Evolutionary conservation across 2,113 vertebrate species (phyloP).

Genomic region (Embiotoca jacksoni): DNA sequence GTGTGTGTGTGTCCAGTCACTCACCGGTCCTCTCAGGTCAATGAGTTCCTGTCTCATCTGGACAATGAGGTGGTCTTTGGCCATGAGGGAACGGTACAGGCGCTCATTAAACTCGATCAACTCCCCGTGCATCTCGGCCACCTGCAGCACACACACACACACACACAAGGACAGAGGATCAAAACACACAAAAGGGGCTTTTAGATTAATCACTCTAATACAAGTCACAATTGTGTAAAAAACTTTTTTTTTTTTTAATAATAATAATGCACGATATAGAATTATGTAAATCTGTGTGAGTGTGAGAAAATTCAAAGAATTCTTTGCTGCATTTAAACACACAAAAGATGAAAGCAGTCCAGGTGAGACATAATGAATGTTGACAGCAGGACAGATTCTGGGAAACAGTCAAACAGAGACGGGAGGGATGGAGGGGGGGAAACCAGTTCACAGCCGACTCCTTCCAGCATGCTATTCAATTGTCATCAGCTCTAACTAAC

Average conservation of each 20-base stretch:
- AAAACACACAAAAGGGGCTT: constrained; percentile 26
- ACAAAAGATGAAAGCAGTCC: constrained; percentile 35
- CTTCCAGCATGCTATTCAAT: constrained; percentile 64
- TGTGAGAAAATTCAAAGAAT: background rate
- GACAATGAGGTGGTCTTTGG: constrained; percentile 95
- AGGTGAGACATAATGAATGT: constrained; percentile 45
- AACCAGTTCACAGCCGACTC: constrained; percentile 52
- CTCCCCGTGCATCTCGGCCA: constrained; percentile 99
- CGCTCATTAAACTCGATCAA: constrained; percentile 98
- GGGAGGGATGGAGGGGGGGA: constrained; percentile 10
- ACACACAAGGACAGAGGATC: background rate
- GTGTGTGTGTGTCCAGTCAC: constrained; percentile 60
- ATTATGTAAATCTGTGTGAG: background rate
- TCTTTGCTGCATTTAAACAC: background rate
- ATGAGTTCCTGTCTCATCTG: constrained; percentile 99
- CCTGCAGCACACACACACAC: constrained; percentile 82
- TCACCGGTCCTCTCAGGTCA: constrained; percentile 95
- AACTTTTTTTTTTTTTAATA: background rate
- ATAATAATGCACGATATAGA: background rate
- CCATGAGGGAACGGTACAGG: constrained; percentile 94
- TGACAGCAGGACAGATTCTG: constrained; percentile 60
- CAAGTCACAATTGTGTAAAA: background rate
- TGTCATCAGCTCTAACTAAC: constrained; percentile 65
- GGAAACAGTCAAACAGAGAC: constrained; percentile 46
- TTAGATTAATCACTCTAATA: constrained; percentile 10